These are phyloP conservation scores for Bovichtus variegatus DNA, from an alignment of 2,797 vertebrate species.

Conservation along the genomic window DNA sequence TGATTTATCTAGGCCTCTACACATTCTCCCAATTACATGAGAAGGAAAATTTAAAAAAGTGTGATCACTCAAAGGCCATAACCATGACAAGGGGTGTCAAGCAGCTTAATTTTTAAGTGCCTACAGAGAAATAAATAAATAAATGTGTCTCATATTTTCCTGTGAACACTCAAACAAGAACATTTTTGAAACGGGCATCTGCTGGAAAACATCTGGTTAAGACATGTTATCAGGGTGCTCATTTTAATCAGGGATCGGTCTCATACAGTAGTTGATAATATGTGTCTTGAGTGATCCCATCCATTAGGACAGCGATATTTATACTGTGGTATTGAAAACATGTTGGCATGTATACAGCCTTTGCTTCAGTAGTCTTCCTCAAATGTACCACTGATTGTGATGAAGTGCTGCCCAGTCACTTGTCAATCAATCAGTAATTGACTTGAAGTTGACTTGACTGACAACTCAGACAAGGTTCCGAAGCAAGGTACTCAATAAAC, in stretches of 20 bases:
- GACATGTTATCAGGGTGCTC: background rate
- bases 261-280: background rate
- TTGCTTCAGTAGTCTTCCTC: conserved; percentile 14
- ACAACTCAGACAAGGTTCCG: background rate
- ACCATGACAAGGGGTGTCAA: background rate
- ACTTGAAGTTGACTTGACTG: background rate
- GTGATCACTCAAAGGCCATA: background rate
- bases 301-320: background rate
- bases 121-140: background rate
- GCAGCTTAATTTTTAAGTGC: background rate
- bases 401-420: background rate
- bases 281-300: background rate
- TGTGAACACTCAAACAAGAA: background rate
- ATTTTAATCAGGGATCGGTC: background rate
- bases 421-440: background rate
- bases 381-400: conserved; percentile 16
- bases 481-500: background rate
- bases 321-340: background rate
- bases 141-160: background rate
- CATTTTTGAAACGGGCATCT: background rate
- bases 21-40: too few relatives aligned
- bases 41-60: too few relatives aligned
- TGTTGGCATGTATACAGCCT: background rate
- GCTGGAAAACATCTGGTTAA: background rate
- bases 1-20: background rate